Evolutionary conservation across 2,797 vertebrate species (phyloP).

Genomic region (Antrozous pallidus): DNA sequence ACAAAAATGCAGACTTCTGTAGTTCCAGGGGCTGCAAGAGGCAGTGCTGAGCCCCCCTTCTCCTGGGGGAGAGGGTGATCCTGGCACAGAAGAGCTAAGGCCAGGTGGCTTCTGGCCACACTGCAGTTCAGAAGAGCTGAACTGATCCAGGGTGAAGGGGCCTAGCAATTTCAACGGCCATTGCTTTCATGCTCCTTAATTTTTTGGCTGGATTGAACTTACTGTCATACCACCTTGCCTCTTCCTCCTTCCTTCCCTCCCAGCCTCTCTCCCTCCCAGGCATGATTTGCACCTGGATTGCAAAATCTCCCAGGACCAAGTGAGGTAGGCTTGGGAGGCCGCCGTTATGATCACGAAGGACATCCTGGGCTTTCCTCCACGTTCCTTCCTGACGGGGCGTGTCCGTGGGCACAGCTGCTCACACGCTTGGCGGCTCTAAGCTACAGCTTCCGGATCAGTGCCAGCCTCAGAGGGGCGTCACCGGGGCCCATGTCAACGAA

Average conservation of each 20-base stretch:
- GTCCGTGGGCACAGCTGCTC: not conserved
- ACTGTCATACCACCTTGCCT: no score
- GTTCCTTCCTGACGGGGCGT: not conserved
- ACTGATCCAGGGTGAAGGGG: not conserved
- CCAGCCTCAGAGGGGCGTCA: rapidly evolving
- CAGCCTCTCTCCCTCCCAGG: not conserved
- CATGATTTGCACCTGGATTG: constrained; percentile 26
- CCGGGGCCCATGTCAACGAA: not conserved
- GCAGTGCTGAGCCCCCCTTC: no score
- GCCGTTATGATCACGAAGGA: not conserved
- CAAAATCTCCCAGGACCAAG: constrained; percentile 34
- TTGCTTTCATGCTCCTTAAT: not conserved
- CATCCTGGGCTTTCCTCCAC: not conserved
- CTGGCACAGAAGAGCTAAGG: not conserved
- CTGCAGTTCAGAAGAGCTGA: not conserved
- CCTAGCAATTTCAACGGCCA: not conserved
- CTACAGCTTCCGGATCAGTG: not conserved
- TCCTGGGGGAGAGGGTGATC: not conserved
- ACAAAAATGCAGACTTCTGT: not conserved
- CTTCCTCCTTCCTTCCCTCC: not conserved
- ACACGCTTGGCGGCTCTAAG: no score
- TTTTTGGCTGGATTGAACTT: not conserved
- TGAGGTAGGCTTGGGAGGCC: not conserved
- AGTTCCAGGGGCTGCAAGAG: not conserved
- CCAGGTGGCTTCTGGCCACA: not conserved